Evolutionary conservation across 1,140 invertebrate genomes (phyloP), one percentile per base, ranked within the genome.

Genomic region (Euglossa dilemma): DNA sequence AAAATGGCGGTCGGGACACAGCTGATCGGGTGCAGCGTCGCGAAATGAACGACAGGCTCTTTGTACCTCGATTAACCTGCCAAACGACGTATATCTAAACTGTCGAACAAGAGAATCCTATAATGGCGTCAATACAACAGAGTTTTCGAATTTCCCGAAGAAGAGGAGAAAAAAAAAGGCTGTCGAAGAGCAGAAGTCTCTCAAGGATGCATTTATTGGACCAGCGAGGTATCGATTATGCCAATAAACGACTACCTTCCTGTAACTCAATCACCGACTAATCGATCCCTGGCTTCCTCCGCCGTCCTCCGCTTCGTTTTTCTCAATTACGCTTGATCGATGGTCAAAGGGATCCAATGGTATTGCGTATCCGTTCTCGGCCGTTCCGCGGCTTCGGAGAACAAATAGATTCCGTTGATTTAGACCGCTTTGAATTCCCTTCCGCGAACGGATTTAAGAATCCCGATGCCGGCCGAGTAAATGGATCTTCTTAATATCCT

Each of bases 211-310:
- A 75, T 57, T 66, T 74, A 75, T 81, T 74, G 75, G 59, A 11
- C 70, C 18, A 20, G 50, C 66, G 57, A 74, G 43, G 52, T 66
- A 75, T 66, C 79, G 79, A 75, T 81, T 75, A 67, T 56, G 47
- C 71, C 71, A 45, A 75, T 66, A 75, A 66, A 75, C 79, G 61
- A 75, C 71, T 75, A 25, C 45, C 79, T 81, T 81, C 79, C 71
- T 75, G 79, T 16, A 56, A 75, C 61, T 66, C 70, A 50, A 61
- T 59, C 25, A 59, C 45, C 54, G 54, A 66, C 43, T 81, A 74
- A 81, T 81, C 71, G 79, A 81, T 64, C 50, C 59, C 23, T 16
- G 18, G 47, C 57, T 74, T 74, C 71, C 71, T 81, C 20, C 54
- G 18, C 16, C 23, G 18, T 74, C 43, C 61, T n/a, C 12, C 61